Percentiles rank a stretch among this genome's conserved stretches.
phyloP scores from a whole-genome alignment of 2,888 invertebrate genomes.

The Acleris sparsana region DNA sequence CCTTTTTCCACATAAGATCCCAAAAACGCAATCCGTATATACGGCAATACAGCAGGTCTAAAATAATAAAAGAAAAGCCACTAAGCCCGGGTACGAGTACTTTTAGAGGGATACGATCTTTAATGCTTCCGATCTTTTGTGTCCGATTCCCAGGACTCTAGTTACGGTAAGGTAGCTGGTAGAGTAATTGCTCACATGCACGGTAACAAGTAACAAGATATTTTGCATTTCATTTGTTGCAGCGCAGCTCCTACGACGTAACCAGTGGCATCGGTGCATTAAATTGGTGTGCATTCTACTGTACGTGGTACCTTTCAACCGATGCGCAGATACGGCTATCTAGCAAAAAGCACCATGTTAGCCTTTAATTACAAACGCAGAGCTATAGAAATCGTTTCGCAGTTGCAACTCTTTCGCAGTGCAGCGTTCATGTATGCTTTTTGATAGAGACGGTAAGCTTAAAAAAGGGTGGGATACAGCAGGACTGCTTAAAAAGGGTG shows the following conservation, averaged over 20 bases:
- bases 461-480: conserved; percentile 1
- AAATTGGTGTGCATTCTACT: not conserved
- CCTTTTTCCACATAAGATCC: conserved; percentile 6
- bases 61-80: too few species aligned
- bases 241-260: not conserved
- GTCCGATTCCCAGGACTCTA: too few species aligned
- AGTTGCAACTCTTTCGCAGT: conserved; percentile 60
- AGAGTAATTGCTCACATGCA: too few species aligned
- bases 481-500: not conserved
- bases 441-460: conserved; percentile 52
- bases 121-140: too few species aligned
- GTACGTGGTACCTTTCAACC: conserved; percentile 24
- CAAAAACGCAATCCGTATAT: not conserved
- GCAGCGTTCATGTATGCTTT: conserved; percentile 64
- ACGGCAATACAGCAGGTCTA: too few species aligned
- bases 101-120: too few species aligned
- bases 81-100: too few species aligned
- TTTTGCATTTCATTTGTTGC: not conserved
- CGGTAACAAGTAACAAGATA: too few species aligned
- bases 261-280: not conserved
- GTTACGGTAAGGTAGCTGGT: too few species aligned
- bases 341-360: conserved; percentile 71
- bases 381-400: conserved; percentile 68
- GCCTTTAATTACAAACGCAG: conserved; percentile 59
- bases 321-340: conserved; percentile 54